A percentile compares a stretch with the other conserved stretches of the same genome.
Conservation (phyloP, 2,797 vertebrate species). For the Trematomus bernacchii region DNA sequence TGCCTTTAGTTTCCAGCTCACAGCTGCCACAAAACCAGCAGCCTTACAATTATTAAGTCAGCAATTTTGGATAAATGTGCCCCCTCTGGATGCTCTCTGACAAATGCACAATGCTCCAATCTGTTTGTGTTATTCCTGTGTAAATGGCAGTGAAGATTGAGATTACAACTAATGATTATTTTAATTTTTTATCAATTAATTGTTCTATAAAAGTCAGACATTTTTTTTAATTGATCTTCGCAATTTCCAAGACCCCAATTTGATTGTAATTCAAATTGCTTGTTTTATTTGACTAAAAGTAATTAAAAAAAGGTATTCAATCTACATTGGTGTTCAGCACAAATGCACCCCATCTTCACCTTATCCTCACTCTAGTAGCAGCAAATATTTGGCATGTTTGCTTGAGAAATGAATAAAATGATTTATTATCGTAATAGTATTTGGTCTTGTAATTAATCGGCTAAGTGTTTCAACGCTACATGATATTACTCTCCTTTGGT, state of each 20-base stretch:
- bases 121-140: conserved; percentile 10
- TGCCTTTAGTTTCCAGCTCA: conserved; percentile 1
- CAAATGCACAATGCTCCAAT: neutral
- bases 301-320: too few species aligned
- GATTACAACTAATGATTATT: neutral
- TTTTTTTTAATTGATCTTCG: too few species aligned
- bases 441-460: neutral
- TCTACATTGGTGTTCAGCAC: neutral
- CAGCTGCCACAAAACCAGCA: conserved; percentile 5
- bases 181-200: neutral
- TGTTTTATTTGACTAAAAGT: too few species aligned
- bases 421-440: neutral
- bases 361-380: neutral
- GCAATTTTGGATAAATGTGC: conserved; percentile 8
- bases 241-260: too few species aligned
- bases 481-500: neutral
- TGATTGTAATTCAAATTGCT: too few species aligned
- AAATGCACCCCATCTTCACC: neutral
- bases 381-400: neutral
- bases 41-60: conserved; percentile 22
- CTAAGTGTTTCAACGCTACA: neutral
- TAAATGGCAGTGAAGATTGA: neutral
- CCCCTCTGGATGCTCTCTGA: conserved; percentile 17
- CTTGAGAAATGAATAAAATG: neutral
- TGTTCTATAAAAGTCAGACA: neutral